phyloP scores from a whole-genome alignment of 1,140 invertebrate species.

The Phymorhynchus buccinoides region DNA sequence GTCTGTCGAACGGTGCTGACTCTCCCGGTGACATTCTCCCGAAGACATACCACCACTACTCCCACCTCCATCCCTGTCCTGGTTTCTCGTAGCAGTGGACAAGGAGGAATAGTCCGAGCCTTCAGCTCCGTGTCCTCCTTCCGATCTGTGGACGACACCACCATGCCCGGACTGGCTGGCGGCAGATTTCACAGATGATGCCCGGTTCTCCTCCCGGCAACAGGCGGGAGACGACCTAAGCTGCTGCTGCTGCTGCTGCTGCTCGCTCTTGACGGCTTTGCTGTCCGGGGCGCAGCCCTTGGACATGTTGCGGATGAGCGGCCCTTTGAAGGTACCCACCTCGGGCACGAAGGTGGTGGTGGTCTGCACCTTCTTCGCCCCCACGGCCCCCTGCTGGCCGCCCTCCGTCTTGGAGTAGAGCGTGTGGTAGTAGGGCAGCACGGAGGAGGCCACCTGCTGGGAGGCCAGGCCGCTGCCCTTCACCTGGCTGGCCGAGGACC shows the following conservation, averaged over 20 bases:
- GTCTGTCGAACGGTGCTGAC: background rate
- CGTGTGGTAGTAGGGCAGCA: conserved; percentile 60
- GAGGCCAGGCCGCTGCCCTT: conserved; percentile 28
- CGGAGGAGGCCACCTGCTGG: conserved; percentile 34
- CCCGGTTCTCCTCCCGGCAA: conserved; percentile 9
- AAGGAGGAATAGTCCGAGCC: conserved; percentile 2
- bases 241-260: background rate
- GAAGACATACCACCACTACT: no score
- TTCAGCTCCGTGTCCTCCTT: background rate
- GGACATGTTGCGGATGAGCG: conserved; percentile 40
- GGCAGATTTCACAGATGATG: background rate
- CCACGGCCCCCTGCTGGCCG: conserved; percentile 28
- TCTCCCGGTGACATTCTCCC: background rate
- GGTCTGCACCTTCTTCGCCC: conserved; percentile 55
- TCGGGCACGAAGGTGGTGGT: conserved; percentile 59
- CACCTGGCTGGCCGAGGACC: background rate
- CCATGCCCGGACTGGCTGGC: no score
- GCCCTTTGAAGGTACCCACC: conserved; percentile 55
- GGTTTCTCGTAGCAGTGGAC: background rate
- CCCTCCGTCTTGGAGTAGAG: conserved; percentile 55
- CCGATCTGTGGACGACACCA: background rate
- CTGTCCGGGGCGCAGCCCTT: conserved; percentile 35
- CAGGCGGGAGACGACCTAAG: conserved; percentile 23
- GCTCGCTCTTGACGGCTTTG: conserved; percentile 28
- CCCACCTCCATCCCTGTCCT: background rate